Evolutionary conservation across 1,140 invertebrate genomes (phyloP).

Genomic region (Drosophila tsacasi): DNA sequence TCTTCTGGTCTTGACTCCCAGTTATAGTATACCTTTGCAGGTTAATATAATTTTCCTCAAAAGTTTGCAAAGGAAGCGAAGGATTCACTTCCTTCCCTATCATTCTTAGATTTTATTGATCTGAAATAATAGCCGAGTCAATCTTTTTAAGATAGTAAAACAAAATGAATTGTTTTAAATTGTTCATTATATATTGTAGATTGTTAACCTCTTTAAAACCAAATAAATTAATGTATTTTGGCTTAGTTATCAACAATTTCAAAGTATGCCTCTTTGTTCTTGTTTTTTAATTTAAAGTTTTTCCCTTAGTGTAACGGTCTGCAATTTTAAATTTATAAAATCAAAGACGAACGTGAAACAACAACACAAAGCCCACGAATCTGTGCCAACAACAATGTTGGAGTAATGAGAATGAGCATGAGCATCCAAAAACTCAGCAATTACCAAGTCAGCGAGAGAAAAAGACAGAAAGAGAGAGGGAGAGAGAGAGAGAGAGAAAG

Average conservation of each 20-base stretch:
- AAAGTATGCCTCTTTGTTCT: too few relatives aligned
- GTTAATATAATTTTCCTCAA: too few relatives aligned
- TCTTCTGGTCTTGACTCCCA: too few relatives aligned
- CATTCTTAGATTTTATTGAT: not conserved
- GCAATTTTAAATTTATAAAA: slow-evolving; percentile 26
- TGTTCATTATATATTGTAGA: too few relatives aligned
- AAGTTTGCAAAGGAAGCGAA: too few relatives aligned
- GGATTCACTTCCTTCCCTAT: too few relatives aligned
- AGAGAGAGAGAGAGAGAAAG: slow-evolving; percentile 7
- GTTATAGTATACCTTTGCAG: not conserved
- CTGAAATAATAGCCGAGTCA: too few relatives aligned
- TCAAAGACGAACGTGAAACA: slow-evolving; percentile 29
- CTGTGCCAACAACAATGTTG: slow-evolving; percentile 60
- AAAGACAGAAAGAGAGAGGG: slow-evolving; percentile 8
- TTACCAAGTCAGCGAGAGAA: slow-evolving; percentile 37
- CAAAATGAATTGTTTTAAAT: too few relatives aligned
- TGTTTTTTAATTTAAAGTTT: not conserved
- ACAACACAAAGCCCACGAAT: slow-evolving; percentile 42
- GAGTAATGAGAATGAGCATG: slow-evolving; percentile 47
- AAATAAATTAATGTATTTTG: too few relatives aligned
- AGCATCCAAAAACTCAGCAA: slow-evolving; percentile 44
- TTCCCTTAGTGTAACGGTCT: slow-evolving; percentile 9
- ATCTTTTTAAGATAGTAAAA: too few relatives aligned
- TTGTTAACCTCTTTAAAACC: too few relatives aligned
- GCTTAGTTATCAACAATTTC: not conserved